phyloP scores from a whole-genome alignment of 2,888 invertebrate species.

The Ochlodes sylvanus region DNA sequence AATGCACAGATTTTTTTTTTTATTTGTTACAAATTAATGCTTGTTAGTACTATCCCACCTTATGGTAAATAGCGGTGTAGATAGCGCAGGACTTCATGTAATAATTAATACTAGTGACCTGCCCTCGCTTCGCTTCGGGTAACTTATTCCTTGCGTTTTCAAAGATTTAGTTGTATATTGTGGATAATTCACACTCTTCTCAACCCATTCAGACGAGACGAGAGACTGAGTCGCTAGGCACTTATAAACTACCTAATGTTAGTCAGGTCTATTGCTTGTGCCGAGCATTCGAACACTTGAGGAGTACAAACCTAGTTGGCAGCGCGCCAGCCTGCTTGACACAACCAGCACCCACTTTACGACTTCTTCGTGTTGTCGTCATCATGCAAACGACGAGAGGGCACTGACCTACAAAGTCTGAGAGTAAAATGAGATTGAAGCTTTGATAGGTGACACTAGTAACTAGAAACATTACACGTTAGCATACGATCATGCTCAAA shows the following conservation, averaged over 20 bases:
- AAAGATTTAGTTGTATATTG: too few species aligned
- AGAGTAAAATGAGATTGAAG: constrained; percentile 1
- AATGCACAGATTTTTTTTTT: too few species aligned
- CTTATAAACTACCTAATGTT: constrained; percentile 5
- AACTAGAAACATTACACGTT: neutral
- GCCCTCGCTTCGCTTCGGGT: too few species aligned
- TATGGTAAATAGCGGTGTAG: too few species aligned
- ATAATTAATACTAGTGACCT: too few species aligned
- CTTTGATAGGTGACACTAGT: neutral
- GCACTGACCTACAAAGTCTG: constrained; percentile 6
- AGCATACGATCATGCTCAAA: neutral
- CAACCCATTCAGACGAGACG: too few species aligned
- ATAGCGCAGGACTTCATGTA: too few species aligned
- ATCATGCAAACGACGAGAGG: constrained; percentile 40
- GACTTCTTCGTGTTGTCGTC: constrained; percentile 27
- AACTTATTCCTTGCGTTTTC: too few species aligned
- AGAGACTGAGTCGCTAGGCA: neutral
- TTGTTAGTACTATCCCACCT: too few species aligned
- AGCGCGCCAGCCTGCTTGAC: constrained; percentile 62
- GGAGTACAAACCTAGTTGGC: constrained; percentile 50
- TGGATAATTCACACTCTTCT: too few species aligned
- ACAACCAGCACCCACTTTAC: constrained; percentile 65
- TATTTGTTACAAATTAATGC: too few species aligned
- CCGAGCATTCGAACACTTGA: constrained; percentile 9
- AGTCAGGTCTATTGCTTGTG: constrained; percentile 12